Conservation (phyloP, 2,797 vertebrate species). For the Dendrocincla fuliginosa region DNA sequence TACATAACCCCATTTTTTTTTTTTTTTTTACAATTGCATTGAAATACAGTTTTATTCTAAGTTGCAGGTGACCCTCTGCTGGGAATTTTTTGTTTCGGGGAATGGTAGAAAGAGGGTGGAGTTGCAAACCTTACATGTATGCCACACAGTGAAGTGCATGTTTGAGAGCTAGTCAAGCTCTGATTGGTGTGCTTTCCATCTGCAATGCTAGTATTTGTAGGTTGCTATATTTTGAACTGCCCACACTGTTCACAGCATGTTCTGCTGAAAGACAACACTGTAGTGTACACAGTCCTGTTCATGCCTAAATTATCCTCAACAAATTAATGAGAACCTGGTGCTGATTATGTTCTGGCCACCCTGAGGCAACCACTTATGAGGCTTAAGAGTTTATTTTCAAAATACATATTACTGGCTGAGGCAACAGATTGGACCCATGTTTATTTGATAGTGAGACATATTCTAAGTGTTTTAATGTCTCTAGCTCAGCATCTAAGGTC, state of each 20-base stretch:
- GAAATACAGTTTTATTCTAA: background rate
- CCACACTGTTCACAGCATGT: background rate
- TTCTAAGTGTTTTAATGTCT: background rate
- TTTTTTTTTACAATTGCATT: background rate
- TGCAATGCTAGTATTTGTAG: background rate
- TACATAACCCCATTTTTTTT: background rate
- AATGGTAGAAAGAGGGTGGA: background rate
- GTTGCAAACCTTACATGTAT: background rate
- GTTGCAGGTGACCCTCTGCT: background rate
- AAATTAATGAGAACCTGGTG: background rate
- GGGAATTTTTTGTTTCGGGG: background rate
- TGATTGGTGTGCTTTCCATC: background rate
- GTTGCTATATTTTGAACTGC: background rate
- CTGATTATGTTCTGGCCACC: background rate
- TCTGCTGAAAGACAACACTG: background rate
- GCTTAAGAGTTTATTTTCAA: constrained; percentile 5
- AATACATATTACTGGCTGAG: background rate
- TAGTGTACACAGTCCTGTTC: background rate
- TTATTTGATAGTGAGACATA: background rate
- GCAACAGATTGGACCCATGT: background rate
- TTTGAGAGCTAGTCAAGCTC: background rate
- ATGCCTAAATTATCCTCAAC: background rate
- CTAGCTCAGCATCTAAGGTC: background rate
- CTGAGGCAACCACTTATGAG: background rate
- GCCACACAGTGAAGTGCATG: background rate